Conservation (phyloP, 2,797 vertebrate genomes). For the Tamandua tetradactyla region DNA sequence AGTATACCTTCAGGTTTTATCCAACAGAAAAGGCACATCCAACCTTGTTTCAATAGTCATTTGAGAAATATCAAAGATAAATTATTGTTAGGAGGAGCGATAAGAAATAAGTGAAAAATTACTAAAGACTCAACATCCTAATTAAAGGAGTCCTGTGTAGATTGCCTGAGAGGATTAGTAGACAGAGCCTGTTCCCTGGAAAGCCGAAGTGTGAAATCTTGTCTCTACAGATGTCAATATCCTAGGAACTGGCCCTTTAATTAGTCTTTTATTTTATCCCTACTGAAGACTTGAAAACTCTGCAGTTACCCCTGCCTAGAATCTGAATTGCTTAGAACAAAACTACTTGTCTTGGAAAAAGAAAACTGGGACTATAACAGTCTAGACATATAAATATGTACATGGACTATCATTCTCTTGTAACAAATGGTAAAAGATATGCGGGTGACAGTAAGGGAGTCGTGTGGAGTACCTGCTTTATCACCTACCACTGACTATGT, state of each 20-base stretch:
- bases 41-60: background rate
- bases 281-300: background rate
- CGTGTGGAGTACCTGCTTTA: constrained; percentile 82
- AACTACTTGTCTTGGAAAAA: constrained; percentile 53
- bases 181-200: background rate
- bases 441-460: constrained; percentile 81
- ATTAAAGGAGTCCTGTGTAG: background rate
- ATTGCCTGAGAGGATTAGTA: background rate
- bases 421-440: constrained; percentile 82
- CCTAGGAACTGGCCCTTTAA: background rate
- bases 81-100: background rate
- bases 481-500: constrained; percentile 80
- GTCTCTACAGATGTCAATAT: accelerated
- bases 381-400: constrained; percentile 76
- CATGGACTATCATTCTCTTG: constrained; percentile 77
- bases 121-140: background rate
- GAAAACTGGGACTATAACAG: constrained; percentile 71
- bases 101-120: background rate
- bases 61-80: background rate
- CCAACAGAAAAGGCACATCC: background rate
- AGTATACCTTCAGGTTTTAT: background rate
- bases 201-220: background rate
- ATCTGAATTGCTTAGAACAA: constrained; percentile 68
- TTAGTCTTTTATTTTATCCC: constrained; percentile 20
- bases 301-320: background rate